Evolutionary conservation across 2,888 invertebrate species (phyloP), one percentile per base, ranked within the genome.

Genomic region (Tetrapedia diversipes): DNA sequence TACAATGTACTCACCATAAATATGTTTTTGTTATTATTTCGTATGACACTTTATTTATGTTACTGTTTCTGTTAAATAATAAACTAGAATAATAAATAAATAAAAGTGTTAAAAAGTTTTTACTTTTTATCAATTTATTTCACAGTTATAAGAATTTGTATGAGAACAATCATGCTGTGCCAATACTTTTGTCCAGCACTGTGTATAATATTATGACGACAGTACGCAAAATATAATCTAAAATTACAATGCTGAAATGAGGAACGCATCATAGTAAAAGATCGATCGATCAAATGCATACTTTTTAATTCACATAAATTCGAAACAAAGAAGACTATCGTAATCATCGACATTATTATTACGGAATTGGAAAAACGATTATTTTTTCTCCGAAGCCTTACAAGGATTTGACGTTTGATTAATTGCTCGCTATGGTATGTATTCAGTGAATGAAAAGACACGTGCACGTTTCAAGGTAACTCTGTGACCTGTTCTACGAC

Each of bases 121-220:
- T n/a, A n/a, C n/a, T n/a, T n/a, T n/a, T n/a, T n/a, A n/a, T n/a
- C n/a, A n/a, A n/a, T n/a, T n/a, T n/a, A n/a, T n/a, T n/a, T n/a
- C n/a, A n/a, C n/a, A n/a, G n/a, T n/a, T n/a, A n/a, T n/a, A n/a
- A n/a, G n/a, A n/a, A n/a, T n/a, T n/a, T n/a, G n/a, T n/a, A n/a
- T n/a, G n/a, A n/a, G n/a, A n/a, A n/a, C n/a, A n/a, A n/a, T n/a
- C n/a, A n/a, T n/a, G n/a, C n/a, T n/a, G n/a, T n/a, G n/a, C n/a
- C n/a, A n/a, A n/a, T n/a, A n/a, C n/a, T n/a, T n/a, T n/a, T n/a
- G n/a, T n/a, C n/a, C n/a, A n/a, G n/a, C n/a, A n/a, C n/a, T n/a
- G n/a, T n/a, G n/a, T n/a, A n/a, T n/a, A n/a, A 70, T 74, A 73
- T 79, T 75, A 67, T 53, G 66, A 64, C 65, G 34, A 32, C 43